Evolutionary conservation across 1,140 invertebrate genomes (phyloP).

Genomic region (Drosophila pseudoananassae): DNA sequence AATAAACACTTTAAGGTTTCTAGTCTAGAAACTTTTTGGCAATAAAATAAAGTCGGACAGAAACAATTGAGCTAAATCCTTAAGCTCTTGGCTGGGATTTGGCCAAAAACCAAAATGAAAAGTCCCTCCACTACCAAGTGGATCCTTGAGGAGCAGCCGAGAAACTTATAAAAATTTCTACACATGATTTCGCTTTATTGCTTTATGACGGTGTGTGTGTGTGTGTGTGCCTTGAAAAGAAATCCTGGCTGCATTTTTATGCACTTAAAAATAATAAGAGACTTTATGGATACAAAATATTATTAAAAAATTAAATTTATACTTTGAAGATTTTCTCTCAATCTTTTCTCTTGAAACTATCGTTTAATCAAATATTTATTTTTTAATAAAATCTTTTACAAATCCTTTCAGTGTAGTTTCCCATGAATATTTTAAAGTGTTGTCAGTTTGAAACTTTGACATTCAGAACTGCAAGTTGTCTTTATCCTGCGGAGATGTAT

Average conservation of each 20-base stretch:
- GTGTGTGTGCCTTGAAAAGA: neutral
- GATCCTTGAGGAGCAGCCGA: constrained; percentile 29
- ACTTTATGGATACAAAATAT: no score
- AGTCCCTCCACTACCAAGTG: constrained; percentile 17
- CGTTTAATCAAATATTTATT: neutral
- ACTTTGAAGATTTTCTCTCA: no score
- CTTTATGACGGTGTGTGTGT: constrained; percentile 45
- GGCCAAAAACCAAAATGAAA: constrained; percentile 25
- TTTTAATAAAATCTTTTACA: neutral
- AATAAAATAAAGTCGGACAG: constrained; percentile 32
- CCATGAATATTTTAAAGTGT: constrained; percentile 60
- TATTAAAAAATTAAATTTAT: no score
- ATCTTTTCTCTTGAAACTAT: no score
- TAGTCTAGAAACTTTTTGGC: constrained; percentile 2
- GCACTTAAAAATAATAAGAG: neutral
- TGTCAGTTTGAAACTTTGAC: constrained; percentile 44
- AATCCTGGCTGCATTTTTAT: neutral
- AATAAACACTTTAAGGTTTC: neutral
- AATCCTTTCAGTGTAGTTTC: constrained; percentile 2
- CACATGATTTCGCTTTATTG: constrained; percentile 66
- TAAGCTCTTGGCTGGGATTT: constrained; percentile 53
- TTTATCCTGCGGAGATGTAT: constrained; percentile 5
- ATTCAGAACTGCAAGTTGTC: constrained; percentile 43
- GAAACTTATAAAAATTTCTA: constrained; percentile 57
- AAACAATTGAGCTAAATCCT: constrained; percentile 52